Evolutionary conservation across 2,113 vertebrate species (phyloP).

Genomic region (Lagopus leucura): DNA sequence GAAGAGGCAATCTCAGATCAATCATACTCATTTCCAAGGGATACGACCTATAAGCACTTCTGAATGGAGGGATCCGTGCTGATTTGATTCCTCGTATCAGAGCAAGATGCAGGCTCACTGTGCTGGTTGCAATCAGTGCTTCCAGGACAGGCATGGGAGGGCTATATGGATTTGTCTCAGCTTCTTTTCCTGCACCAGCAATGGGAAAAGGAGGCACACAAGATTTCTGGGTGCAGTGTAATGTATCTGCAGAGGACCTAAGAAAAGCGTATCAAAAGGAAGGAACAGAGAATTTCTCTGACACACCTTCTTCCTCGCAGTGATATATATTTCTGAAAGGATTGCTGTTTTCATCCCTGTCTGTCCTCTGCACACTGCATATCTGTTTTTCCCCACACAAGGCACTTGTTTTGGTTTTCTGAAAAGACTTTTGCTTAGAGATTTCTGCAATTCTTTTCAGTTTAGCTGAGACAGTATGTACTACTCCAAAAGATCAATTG

Average conservation of each 20-base stretch:
- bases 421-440: not conserved
- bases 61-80: not conserved
- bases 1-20: not conserved
- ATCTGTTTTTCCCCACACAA: not conserved
- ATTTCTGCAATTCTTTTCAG: not conserved
- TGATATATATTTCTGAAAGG: not conserved
- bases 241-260: not conserved
- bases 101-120: not conserved
- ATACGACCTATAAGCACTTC: not conserved
- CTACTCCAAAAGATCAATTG: not conserved
- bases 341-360: not conserved
- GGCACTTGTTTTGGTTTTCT: not conserved
- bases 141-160: rapidly evolving
- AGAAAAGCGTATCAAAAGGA: not conserved
- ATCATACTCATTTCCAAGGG: not conserved
- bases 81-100: rapidly evolving
- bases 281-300: not conserved
- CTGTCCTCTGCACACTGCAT: not conserved
- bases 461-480: not conserved
- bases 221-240: not conserved
- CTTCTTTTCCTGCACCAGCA: not conserved
- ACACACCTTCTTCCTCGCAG: rapidly evolving
- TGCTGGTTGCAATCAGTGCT: not conserved
- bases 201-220: not conserved
- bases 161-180: not conserved